Evolutionary conservation across 2,888 invertebrate species (phyloP).

Genomic region (Dryadula phaetusa): DNA sequence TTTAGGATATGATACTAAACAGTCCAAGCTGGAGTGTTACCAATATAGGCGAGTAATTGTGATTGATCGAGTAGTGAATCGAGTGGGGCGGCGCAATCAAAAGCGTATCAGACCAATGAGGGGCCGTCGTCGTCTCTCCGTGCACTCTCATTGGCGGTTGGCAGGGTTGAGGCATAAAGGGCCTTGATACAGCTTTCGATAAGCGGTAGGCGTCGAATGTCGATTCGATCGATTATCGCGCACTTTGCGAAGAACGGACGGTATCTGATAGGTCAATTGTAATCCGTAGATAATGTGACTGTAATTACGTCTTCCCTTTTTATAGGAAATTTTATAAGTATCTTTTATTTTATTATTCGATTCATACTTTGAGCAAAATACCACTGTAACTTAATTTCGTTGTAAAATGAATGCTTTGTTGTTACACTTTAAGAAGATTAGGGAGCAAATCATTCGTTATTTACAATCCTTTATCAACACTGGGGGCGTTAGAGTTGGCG

Average conservation of each 20-base stretch:
- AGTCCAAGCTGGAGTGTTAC: conserved; percentile 62
- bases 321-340: not conserved
- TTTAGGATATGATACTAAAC: conserved; percentile 43
- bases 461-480: conserved; percentile 78
- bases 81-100: conserved; percentile 82
- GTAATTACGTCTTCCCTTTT: conserved; percentile 1
- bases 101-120: conserved; percentile 79
- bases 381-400: conserved; percentile 57
- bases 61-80: conserved; percentile 81
- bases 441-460: conserved; percentile 72
- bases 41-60: conserved; percentile 73
- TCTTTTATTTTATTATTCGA: not conserved
- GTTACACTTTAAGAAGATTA: conserved; percentile 72
- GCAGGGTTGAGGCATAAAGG: conserved; percentile 75
- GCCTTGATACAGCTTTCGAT: conserved; percentile 81
- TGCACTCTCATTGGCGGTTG: conserved; percentile 67
- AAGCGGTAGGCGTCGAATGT: conserved; percentile 78
- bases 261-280: conserved; percentile 43
- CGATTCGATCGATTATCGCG: conserved; percentile 78
- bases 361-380: conserved; percentile 42
- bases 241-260: conserved; percentile 52
- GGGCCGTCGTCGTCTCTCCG: conserved; percentile 58
- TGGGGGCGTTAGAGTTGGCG: conserved; percentile 65
- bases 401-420: conserved; percentile 66
- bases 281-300: conserved; percentile 26